Base-by-base conservation (phyloP, 2,113 vertebrate species). In the Orycteropus afer region DNA sequence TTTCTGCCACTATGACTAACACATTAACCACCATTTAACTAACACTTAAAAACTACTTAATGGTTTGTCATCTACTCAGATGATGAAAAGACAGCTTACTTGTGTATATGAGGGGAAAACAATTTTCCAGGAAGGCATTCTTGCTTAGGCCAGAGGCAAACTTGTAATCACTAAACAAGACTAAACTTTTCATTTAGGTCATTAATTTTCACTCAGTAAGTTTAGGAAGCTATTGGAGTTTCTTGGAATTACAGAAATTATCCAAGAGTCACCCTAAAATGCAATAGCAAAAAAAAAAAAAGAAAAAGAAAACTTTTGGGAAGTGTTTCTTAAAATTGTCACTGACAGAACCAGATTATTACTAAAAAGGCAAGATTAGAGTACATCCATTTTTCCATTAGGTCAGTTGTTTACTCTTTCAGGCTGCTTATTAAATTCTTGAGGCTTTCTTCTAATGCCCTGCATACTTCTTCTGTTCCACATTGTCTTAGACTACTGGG, bases 251-350 rank as follows among this genome's bases (percentile, higher is more conserved):
- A 10, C 90, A 77, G 74, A 73, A 78, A 69, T 40, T 81, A 82
- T 57, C 51, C 67, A 65, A 8, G 32, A 93, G n/a, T 88, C 10
- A 55, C 22, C 37, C 29, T 57, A 89, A 80, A 94, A 77, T 9
- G 5, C 27, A 55, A 15, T 57, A 94, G 37, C 88, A 82, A 49
- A 61, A 92, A 79, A 67, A 73, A n/a, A n/a, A n/a, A n/a, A n/a
- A n/a, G n/a, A n/a, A n/a, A n/a, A n/a, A n/a, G n/a, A n/a, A n/a
- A 92, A 67, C 34, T 94, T 25, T 55, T 86, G 49, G 76, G 2
- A 86, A 95, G 42, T 85, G 34, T 81, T 82, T 91, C 76, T 86
- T 83, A 83, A 82, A 23, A 7, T 91, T 67, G 9, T 89, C 83
- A 71, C 74, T 57, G 37, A 82, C 73, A 49, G n/a, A 67, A 87